These are phyloP conservation scores for Suricata suricatta DNA, from an alignment of 2,113 vertebrate species.

Conservation along the genomic window DNA sequence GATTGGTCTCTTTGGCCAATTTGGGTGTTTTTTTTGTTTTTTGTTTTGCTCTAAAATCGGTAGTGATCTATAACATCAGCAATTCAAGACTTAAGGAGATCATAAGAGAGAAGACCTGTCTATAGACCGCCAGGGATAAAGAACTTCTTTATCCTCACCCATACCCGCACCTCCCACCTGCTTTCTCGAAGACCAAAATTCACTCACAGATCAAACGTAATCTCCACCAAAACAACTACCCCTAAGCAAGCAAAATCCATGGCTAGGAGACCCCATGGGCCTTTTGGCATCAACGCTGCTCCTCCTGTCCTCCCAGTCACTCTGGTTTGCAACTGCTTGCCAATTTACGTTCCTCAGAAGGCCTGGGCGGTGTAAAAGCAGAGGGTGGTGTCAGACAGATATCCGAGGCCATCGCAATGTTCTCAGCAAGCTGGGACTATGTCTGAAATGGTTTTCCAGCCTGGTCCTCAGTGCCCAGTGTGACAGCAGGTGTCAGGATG, in stretches of 20 bases:
- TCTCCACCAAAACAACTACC: background rate
- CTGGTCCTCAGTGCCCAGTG: constrained; percentile 24
- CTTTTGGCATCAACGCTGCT: constrained; percentile 75
- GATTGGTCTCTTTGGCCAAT: constrained; percentile 59
- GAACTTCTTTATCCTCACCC: background rate
- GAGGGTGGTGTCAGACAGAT: constrained; percentile 58
- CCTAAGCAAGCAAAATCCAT: constrained; percentile 40
- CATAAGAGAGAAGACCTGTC: background rate
- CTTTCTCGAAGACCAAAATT: background rate
- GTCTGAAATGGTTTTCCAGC: background rate
- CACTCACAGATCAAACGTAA: background rate
- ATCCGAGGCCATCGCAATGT: background rate
- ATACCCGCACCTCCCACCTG: background rate
- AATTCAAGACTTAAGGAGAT: background rate
- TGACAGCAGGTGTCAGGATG: constrained; percentile 42
- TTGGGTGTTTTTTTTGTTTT: background rate
- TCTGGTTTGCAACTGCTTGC: constrained; percentile 34
- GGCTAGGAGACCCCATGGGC: constrained; percentile 58
- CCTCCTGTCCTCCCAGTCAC: background rate
- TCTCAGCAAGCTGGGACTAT: background rate
- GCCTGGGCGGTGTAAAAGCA: background rate
- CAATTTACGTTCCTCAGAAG: constrained; percentile 34
- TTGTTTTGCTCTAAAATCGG: background rate
- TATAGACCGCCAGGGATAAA: background rate
- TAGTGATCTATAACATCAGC: background rate